Conservation (phyloP, 2,797 vertebrate species). For the Aselliscus stoliczkanus region DNA sequence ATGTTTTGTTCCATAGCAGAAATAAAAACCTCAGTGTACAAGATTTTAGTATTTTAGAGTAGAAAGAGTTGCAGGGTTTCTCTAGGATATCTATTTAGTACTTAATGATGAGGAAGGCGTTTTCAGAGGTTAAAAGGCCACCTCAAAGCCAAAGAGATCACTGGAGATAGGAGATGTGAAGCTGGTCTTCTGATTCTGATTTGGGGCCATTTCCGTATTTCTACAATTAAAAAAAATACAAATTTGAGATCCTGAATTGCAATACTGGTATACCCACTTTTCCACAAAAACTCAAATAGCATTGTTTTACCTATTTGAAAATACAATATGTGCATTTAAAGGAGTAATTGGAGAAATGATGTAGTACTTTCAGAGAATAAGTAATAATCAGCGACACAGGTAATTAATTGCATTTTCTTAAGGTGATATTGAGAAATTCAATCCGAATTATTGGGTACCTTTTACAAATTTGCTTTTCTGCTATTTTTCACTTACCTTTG, state of each 20-base stretch:
- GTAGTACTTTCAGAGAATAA: not conserved
- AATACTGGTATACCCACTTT: not conserved
- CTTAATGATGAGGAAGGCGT: not conserved
- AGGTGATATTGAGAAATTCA: not conserved
- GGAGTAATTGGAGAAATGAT: not conserved
- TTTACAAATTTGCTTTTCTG: not conserved
- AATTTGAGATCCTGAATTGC: not conserved
- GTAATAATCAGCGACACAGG: rapidly evolving
- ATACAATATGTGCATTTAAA: not conserved
- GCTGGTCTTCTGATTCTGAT: not conserved
- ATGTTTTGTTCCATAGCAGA: not conserved
- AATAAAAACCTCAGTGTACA: not conserved
- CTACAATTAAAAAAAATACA: not conserved
- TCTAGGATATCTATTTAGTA: not conserved
- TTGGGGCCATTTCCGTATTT: not conserved
- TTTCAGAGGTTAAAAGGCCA: not conserved
- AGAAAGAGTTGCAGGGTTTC: not conserved
- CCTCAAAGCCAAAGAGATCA: not conserved
- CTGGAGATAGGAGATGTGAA: not conserved
- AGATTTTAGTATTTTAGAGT: not conserved
- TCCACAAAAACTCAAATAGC: not conserved
- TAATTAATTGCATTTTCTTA: not conserved
- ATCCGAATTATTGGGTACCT: not conserved
- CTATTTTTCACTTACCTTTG: not conserved
- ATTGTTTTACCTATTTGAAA: not conserved